phyloP scores from a whole-genome alignment of 2,797 vertebrate genomes.

The Ara ararauna region DNA sequence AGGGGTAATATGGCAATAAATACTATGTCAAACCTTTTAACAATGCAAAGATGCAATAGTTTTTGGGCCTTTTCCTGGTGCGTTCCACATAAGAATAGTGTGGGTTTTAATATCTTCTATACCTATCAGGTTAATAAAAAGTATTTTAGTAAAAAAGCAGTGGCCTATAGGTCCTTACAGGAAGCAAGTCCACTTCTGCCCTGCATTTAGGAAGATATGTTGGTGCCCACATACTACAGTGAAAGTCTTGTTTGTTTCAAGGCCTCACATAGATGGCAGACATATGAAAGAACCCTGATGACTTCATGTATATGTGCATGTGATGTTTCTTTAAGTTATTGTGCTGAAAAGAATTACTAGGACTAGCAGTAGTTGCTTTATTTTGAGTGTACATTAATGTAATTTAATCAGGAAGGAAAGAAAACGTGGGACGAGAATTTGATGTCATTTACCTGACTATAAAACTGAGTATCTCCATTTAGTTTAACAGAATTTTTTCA shows the following conservation, averaged over 20 bases:
- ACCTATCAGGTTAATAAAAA: background rate
- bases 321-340: slow-evolving; percentile 32
- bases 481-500: slow-evolving; percentile 56
- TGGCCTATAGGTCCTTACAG: background rate
- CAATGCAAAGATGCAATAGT: background rate
- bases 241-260: background rate
- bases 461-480: slow-evolving; percentile 13
- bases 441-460: slow-evolving; percentile 54
- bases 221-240: background rate
- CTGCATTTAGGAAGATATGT: background rate
- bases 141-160: background rate
- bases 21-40: slow-evolving; percentile 38
- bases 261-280: background rate
- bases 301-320: background rate
- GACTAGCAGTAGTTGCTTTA: slow-evolving; percentile 25
- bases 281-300: background rate
- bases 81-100: fast-evolving
- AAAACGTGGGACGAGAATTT: slow-evolving; percentile 31
- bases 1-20: slow-evolving; percentile 22
- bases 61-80: background rate
- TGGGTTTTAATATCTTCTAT: background rate
- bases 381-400: slow-evolving; percentile 45
- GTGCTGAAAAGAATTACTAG: background rate
- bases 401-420: slow-evolving; percentile 67
- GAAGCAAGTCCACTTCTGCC: background rate